Base-by-base conservation (phyloP, 64 coral and sea anemone species). In the Trachythela sp. region DNA sequence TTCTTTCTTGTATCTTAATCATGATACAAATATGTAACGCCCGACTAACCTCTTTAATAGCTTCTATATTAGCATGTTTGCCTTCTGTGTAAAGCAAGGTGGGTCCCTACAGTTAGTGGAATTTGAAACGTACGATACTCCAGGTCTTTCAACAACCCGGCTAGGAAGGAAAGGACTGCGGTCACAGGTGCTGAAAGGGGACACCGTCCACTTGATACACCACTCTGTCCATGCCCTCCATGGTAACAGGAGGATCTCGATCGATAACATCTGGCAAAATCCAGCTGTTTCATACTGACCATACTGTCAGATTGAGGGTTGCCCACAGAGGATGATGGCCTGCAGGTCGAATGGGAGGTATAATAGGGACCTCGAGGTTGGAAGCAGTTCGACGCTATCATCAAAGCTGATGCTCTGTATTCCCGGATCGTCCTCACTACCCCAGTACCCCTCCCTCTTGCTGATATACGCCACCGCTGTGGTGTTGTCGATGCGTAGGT, bases 321-420 rank as follows among this genome's bases (percentile, higher is more conserved):
- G 71, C 71, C 71, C 71, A 77, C 71, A 77, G 71, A 34, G 71
- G 71, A 27, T 77, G 71, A 35, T 77, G 71, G 71, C 36, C 32
- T 77, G 7, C 11, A 15, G 71, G 17, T 77, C 71, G 31, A 77
- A 77, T 77, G 71, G 71, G 13, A 77, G 71, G 7, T 77, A 77
- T 2, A 77, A n/a, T 13, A 77, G 31, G 2, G 71, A 77, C 71
- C 29, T 77, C 2, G 71, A 4, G 29, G 71, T 77, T 32, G 71
- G 71, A 35, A 77, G 71, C 2, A 5, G 71, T 77, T 77, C 4
- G 71, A n/a, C 30, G 7, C 71, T 15, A 77, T 35, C 71, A 77
- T n/a, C 71, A 77, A 17, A 2, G 31, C 71, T 38, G 71, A 3
- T 35, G 71, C 71, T 35, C 17, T 77, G 71, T 77, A 13, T 4